Percentiles rank a stretch among this genome's conserved stretches.
Evolutionary conservation across 2,888 invertebrate genomes (phyloP).

Genomic region (Pyrrhosoma nymphula): DNA sequence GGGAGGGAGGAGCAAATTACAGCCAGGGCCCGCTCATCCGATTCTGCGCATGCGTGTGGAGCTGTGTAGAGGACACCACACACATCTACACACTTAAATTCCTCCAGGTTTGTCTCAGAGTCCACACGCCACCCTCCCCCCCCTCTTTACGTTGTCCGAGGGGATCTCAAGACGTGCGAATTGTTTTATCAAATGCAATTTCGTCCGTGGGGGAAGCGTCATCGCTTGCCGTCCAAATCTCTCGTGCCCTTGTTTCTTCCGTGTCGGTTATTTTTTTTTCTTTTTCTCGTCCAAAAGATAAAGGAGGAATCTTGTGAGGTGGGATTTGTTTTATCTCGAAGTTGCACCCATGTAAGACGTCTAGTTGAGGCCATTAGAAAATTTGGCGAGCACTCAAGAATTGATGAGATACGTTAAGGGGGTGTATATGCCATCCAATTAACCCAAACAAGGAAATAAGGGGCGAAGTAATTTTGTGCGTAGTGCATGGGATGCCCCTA

Average conservation of each 20-base stretch:
- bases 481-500: neutral
- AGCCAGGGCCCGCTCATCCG: neutral
- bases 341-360: neutral
- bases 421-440: neutral
- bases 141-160: neutral
- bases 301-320: neutral
- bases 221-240: neutral
- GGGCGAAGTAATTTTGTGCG: neutral
- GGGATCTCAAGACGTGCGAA: slow-evolving; percentile 12
- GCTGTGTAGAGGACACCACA: neutral
- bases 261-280: neutral
- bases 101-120: neutral
- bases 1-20: slow-evolving; percentile 2
- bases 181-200: slow-evolving; percentile 36
- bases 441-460: neutral
- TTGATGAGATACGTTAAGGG: neutral
- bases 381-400: neutral
- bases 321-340: neutral
- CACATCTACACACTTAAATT: neutral
- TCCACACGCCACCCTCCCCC: neutral
- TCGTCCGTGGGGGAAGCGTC: neutral
- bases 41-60: neutral
- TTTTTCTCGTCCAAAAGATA: neutral
- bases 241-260: neutral
- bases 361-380: neutral